Evolutionary conservation across 1,140 invertebrate genomes (phyloP).

Genomic region (Acyrthosiphon pisum): DNA sequence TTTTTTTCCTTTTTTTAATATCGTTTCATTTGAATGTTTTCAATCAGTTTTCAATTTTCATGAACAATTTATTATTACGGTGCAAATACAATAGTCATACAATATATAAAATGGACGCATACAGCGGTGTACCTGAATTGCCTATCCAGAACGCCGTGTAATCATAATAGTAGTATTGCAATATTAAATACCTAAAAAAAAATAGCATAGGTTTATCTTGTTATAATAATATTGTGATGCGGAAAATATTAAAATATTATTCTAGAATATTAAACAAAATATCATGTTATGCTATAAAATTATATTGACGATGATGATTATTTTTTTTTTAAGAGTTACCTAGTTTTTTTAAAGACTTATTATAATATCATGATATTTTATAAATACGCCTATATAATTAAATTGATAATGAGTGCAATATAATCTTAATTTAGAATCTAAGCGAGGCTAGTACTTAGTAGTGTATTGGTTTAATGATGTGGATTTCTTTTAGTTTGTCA

Average conservation of each 20-base stretch:
- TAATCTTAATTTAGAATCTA: background rate
- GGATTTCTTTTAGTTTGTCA: background rate
- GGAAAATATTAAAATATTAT: background rate
- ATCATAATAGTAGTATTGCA: background rate
- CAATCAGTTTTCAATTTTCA: too few species aligned
- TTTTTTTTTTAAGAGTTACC: too few species aligned
- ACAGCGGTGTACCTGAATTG: background rate
- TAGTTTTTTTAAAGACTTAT: background rate
- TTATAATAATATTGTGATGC: background rate
- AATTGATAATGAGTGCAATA: background rate
- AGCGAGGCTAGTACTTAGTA: background rate
- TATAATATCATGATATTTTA: background rate
- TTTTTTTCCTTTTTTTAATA: too few species aligned
- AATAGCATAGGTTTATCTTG: too few species aligned
- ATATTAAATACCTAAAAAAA: background rate
- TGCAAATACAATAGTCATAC: too few species aligned
- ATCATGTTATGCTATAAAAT: too few species aligned
- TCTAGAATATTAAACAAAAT: too few species aligned
- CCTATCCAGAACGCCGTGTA: background rate
- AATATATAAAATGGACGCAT: background rate
- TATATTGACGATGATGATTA: too few species aligned
- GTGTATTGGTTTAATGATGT: background rate
- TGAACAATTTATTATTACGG: too few species aligned
- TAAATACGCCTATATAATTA: background rate
- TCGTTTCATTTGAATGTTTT: too few species aligned